Evolutionary conservation across 1,140 invertebrate genomes (phyloP), one percentile per base, ranked within the genome.

Genomic region (Hormaphis cornu): DNA sequence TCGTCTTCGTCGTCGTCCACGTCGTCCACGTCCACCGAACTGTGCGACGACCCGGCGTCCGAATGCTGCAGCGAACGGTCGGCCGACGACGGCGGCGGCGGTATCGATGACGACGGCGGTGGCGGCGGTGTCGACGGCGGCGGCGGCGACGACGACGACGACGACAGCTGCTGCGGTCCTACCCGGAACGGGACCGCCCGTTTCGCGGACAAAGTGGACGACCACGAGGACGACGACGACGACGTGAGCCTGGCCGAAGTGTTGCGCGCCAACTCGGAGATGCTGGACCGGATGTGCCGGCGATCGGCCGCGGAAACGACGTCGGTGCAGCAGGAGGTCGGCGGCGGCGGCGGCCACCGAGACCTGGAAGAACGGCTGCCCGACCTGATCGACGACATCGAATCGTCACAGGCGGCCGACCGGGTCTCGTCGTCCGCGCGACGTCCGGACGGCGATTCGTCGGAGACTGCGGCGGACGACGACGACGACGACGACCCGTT

Each of bases 1-100:
- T 69, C 71, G 6, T 28, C 42, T 26, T 8, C 56, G 12, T 63
- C 71, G 4, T 56, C 33, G 24, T 18, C 72, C 8, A 70, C 73
- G 22, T 77, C 75, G 18, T 91, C 89, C 75, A 86, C 87, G 4
- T 89, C 89, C 58, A 91, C 89, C 0, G 89, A 90, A 76, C 80
- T 91, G 0, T 91, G 89, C 75, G 89, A 91, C 76, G 87, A 89
- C 70, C 83, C 83, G 52, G 84, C 85, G 72, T 80, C 81, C 59
- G 79, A 80, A 10, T 58, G 35, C 7, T 58, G 20, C 8, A 85
- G 83, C 61, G 81, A 83, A 73, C 77, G 82, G 73, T 84, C 87
- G 73, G 85, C 83, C 52, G 83, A 85, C 71, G 79, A 82, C 3
- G 80, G 61, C 77, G 24, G 77, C 76, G 12, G 75, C 72, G 0